These are phyloP conservation scores for Melanostigma gelatinosum DNA, from an alignment of 2,113 vertebrate genomes.

Conservation along the genomic window DNA sequence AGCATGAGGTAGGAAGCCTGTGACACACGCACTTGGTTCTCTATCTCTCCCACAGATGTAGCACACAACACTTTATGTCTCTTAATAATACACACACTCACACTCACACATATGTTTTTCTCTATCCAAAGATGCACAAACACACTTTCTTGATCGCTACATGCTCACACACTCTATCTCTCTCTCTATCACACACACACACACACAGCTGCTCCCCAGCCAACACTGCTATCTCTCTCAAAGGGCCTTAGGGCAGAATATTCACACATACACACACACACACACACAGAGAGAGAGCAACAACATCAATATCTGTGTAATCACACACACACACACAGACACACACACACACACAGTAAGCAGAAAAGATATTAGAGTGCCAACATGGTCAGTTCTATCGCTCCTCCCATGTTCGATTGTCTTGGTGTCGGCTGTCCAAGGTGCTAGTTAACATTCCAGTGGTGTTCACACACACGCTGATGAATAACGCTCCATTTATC, in stretches of 20 bases:
- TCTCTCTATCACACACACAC: conserved; percentile 4
- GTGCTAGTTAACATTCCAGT: conserved; percentile 83
- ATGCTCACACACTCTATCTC: background rate
- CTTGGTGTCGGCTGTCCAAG: conserved; percentile 73
- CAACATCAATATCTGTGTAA: conserved; percentile 21
- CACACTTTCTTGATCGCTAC: conserved; percentile 34
- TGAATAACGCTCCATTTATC: conserved; percentile 81
- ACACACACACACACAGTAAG: background rate
- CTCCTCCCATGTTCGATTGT: conserved; percentile 58
- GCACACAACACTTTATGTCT: conserved; percentile 21
- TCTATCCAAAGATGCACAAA: conserved; percentile 8
- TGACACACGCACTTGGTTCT: conserved; percentile 21
- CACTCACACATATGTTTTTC: conserved; percentile 17
- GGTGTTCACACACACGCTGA: conserved; percentile 79
- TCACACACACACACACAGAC: background rate
- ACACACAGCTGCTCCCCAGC: conserved; percentile 70
- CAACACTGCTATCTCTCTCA: conserved; percentile 52
- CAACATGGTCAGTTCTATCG: conserved; percentile 32
- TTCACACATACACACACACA: conserved; percentile 54
- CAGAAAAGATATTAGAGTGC: conserved; percentile 40
- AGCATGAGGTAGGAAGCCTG: conserved; percentile 68
- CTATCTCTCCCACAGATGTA: conserved; percentile 14
- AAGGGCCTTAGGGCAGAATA: conserved; percentile 72
- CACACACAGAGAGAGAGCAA: background rate
- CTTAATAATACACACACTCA: conserved; percentile 19